phyloP scores from a whole-genome alignment of 2,113 vertebrate species.

The Sus scrofa region T2T-Sscrofa CM000826.6:116085001-116085500 shows the following conservation, averaged over 20 bases:
- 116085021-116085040: not conserved
- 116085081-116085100: not conserved
- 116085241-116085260: not conserved
- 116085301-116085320: not conserved
- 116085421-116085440: slow-evolving; percentile 13
- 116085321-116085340: not conserved
- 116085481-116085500: not conserved
- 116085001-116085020: not conserved
- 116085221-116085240: not conserved
- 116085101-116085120: not conserved
- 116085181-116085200: slow-evolving; percentile 21
- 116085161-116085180: not conserved
- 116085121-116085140: not conserved
- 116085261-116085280: slow-evolving; percentile 7
- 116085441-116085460: not conserved
- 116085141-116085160: not conserved
- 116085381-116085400: slow-evolving; percentile 13
- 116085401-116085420: not conserved
- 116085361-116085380: not conserved
- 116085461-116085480: not conserved
- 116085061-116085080: not conserved
- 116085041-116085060: not conserved
- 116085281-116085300: not conserved
- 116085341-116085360: slow-evolving; percentile 3
- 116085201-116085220: not conserved